These are phyloP conservation scores for Watsonalla binaria DNA, from an alignment of 2,888 invertebrate genomes.

Conservation along the genomic window DNA sequence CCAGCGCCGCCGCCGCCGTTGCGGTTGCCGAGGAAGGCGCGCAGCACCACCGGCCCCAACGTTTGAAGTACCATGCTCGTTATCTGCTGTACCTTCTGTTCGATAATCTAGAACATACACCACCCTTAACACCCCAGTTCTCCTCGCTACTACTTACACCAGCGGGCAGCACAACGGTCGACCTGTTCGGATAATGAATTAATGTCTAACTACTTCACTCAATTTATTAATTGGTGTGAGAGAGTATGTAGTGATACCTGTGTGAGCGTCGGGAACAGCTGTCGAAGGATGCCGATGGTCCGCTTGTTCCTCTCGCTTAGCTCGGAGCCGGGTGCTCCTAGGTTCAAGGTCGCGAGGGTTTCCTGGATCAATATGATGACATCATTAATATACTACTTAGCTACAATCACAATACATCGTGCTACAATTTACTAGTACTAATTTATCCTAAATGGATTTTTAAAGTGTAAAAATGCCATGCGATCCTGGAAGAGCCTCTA, in stretches of 20 bases:
- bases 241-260: conserved; percentile 75
- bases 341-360: conserved; percentile 82
- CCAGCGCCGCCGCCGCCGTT: conserved; percentile 62
- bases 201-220: background rate
- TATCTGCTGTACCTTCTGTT: conserved; percentile 87
- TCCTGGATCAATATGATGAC: conserved; percentile 66
- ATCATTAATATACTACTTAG: background rate
- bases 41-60: conserved; percentile 85
- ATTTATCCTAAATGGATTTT: no score
- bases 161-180: conserved; percentile 6
- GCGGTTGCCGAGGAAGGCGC: conserved; percentile 75
- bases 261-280: conserved; percentile 85
- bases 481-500: no score
- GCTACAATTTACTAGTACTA: no score
- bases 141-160: conserved; percentile 9
- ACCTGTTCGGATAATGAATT: conserved; percentile 3
- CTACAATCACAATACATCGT: no score
- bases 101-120: conserved; percentile 82
- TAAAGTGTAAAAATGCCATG: no score
- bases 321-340: conserved; percentile 82
- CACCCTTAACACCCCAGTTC: conserved; percentile 44
- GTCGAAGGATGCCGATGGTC: conserved; percentile 86
- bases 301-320: conserved; percentile 85
- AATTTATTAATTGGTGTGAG: background rate
- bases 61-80: conserved; percentile 85